Conservation (phyloP, 2,113 vertebrate species). For the Lycaon pictus region DNA sequence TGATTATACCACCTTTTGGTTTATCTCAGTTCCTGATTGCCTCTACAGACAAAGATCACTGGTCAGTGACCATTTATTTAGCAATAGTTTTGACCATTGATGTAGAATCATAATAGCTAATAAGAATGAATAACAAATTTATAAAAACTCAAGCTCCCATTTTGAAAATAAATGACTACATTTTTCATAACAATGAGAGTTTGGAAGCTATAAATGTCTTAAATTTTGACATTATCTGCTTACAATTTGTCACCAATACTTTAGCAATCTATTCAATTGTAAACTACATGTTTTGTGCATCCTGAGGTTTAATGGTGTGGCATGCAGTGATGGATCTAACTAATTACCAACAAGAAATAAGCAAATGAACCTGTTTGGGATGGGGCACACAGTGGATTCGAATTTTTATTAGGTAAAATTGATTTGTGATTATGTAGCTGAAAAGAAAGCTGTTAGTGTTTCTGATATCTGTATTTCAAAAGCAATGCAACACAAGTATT, state of each 20-base stretch:
- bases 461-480: conserved; percentile 57
- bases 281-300: conserved; percentile 14
- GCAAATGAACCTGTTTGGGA: conserved; percentile 46
- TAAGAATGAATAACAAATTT: conserved; percentile 33
- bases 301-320: neutral
- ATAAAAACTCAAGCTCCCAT: neutral
- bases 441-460: conserved; percentile 30
- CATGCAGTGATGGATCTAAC: conserved; percentile 17
- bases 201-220: conserved; percentile 60
- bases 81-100: conserved; percentile 40
- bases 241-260: conserved; percentile 54
- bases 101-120: conserved; percentile 56
- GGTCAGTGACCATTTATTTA: conserved; percentile 31
- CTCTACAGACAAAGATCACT: conserved; percentile 32
- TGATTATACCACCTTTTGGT: conserved; percentile 27
- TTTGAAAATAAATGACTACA: conserved; percentile 61
- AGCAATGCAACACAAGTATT: conserved; percentile 1
- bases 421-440: conserved; percentile 57
- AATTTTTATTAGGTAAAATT: conserved; percentile 65
- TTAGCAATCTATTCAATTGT: conserved; percentile 60
- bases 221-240: conserved; percentile 65
- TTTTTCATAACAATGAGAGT: conserved; percentile 38
- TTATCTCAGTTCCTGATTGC: conserved; percentile 35
- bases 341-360: conserved; percentile 42
- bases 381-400: neutral